A percentile compares a stretch with the other conserved stretches of the same genome.
phyloP scores from a whole-genome alignment of 2,888 invertebrate genomes.

The Pheosia gnoma region DNA sequence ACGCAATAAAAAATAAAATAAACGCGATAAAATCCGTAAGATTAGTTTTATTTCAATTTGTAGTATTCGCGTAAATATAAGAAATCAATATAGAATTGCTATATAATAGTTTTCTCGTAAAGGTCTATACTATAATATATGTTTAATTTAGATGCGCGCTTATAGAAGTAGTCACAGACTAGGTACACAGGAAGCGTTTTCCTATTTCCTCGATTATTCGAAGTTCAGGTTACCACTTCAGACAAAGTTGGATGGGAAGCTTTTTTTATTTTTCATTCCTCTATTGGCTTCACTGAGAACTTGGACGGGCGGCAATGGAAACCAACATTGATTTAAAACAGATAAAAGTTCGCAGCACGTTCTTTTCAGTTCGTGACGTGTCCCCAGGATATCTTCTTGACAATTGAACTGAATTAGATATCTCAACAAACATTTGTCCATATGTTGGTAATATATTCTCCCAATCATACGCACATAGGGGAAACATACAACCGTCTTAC shows the following conservation, averaged over 20 bases:
- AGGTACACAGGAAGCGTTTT: conserved; percentile 29
- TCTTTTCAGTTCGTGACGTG: conserved; percentile 28
- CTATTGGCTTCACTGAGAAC: conserved; percentile 62
- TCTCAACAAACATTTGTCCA: background rate
- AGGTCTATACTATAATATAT: background rate
- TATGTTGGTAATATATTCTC: too few species aligned
- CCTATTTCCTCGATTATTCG: conserved; percentile 50
- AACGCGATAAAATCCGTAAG: too few species aligned
- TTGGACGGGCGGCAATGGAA: conserved; percentile 54
- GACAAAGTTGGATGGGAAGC: conserved; percentile 53
- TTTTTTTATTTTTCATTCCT: conserved; percentile 61
- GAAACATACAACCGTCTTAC: conserved; percentile 19
- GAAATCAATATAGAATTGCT: too few species aligned
- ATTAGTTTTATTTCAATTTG: too few species aligned
- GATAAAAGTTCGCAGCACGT: conserved; percentile 41
- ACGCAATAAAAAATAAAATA: too few species aligned
- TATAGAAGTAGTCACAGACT: background rate
- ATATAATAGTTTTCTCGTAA: too few species aligned
- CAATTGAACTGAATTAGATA: background rate
- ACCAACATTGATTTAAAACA: conserved; percentile 63
- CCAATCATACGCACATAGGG: background rate
- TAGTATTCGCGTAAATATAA: too few species aligned
- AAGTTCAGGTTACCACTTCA: conserved; percentile 64
- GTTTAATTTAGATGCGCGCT: background rate
- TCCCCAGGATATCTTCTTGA: background rate